Evolutionary conservation across 1,140 invertebrate genomes (phyloP).

Genomic region (Lepeophtheirus salmonis): DNA sequence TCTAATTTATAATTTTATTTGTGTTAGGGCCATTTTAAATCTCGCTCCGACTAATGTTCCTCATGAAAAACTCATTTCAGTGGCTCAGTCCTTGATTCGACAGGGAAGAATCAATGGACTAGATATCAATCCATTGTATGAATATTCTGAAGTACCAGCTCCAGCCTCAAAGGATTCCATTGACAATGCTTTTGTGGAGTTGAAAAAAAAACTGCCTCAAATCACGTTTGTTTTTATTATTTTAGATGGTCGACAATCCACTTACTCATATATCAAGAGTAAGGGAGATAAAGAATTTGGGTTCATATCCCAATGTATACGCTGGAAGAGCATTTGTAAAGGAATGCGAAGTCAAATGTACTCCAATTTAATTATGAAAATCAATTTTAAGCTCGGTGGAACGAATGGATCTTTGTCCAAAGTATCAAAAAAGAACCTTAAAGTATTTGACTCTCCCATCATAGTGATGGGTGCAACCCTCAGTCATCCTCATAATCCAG

Average conservation of each 20-base stretch:
- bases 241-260: neutral
- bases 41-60: neutral
- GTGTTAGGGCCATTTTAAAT: neutral
- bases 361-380: constrained; percentile 40
- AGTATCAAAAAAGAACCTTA: constrained; percentile 27
- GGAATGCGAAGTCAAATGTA: neutral
- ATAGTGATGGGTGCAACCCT: constrained; percentile 45
- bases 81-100: neutral
- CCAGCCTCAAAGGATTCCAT: neutral
- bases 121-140: neutral
- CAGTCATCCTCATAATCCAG: constrained; percentile 38
- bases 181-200: neutral
- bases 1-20: neutral
- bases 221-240: neutral
- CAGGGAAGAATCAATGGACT: neutral
- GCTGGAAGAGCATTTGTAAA: neutral
- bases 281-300: neutral
- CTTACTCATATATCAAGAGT: neutral
- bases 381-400: constrained; percentile 43
- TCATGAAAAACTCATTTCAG: neutral
- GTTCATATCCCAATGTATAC: neutral
- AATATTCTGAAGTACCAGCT: neutral
- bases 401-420: constrained; percentile 38
- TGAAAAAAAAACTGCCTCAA: neutral
- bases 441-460: constrained; percentile 16